Conservation (phyloP, 1,140 invertebrate species). For the Ceratitis capitata region DNA sequence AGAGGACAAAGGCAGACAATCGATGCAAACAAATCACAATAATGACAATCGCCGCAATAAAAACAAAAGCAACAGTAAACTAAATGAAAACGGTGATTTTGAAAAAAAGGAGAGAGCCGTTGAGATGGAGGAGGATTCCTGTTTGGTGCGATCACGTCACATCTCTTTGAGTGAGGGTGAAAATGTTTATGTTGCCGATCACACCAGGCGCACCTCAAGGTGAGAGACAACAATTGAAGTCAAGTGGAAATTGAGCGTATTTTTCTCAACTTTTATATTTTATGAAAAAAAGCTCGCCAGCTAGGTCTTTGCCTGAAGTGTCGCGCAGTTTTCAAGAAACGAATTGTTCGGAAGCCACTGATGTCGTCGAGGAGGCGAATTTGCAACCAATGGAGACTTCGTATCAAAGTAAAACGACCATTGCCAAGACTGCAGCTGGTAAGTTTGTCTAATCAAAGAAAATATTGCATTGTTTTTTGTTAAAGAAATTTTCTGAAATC, state of each 20-base stretch:
- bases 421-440: slow-evolving; percentile 43
- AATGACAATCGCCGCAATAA: neutral
- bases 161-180: neutral
- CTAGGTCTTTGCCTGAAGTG: neutral
- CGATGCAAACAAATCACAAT: neutral
- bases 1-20: neutral
- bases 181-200: slow-evolving; percentile 6
- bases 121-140: neutral
- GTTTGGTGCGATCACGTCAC: neutral
- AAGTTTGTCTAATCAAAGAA: slow-evolving; percentile 27
- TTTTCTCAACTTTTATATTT: neutral
- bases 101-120: neutral
- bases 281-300: neutral
- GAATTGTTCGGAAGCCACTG: neutral
- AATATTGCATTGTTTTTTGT: too few relatives aligned
- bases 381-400: slow-evolving; percentile 41
- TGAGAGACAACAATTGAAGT: too few relatives aligned
- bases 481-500: too few relatives aligned
- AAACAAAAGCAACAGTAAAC: neutral
- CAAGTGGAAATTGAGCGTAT: too few relatives aligned
- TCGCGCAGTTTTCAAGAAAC: neutral
- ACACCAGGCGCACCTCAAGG: neutral
- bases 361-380: slow-evolving; percentile 5
- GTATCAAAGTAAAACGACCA: slow-evolving; percentile 44
- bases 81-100: neutral